Evolutionary conservation across 2,888 invertebrate species (phyloP).

Genomic region (Sycophila texana): DNA sequence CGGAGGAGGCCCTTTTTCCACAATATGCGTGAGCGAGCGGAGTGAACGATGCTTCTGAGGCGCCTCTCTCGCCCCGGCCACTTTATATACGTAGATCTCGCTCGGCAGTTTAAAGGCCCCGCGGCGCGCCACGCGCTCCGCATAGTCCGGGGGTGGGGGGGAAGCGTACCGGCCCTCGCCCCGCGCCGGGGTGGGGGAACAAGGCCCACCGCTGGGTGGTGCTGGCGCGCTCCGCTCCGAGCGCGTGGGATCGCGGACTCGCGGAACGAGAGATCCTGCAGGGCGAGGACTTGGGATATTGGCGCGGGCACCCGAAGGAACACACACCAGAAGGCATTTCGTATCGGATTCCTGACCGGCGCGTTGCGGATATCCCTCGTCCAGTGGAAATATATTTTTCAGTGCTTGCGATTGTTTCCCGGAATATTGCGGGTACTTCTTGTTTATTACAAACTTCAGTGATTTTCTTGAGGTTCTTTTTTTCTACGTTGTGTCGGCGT

Average conservation of each 20-base stretch:
- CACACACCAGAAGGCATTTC: no score
- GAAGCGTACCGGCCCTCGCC: neutral
- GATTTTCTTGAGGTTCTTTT: no score
- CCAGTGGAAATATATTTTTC: no score
- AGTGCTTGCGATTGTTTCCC: no score
- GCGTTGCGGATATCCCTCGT: no score
- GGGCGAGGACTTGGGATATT: conserved; percentile 13
- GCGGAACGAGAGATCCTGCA: neutral
- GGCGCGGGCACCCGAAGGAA: no score
- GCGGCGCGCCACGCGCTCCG: conserved; percentile 59
- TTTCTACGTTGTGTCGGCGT: no score
- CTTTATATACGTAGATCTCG: conserved; percentile 75
- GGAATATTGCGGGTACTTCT: no score
- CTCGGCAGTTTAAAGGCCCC: conserved; percentile 67
- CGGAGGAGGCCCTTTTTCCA: conserved; percentile 57
- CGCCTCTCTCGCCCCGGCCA: conserved; percentile 71
- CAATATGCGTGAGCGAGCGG: conserved; percentile 67
- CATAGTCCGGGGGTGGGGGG: conserved; percentile 37
- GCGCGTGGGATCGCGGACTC: conserved; percentile 28
- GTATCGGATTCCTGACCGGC: no score
- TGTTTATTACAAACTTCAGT: no score
- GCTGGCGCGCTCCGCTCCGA: neutral
- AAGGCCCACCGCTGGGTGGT: neutral
- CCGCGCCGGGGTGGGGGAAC: conserved; percentile 10
- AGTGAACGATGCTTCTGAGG: conserved; percentile 73